Percentiles rank a stretch among this genome's conserved stretches.
These are phyloP conservation scores for Candoia aspera DNA, from an alignment of 2,113 vertebrate genomes.

Conservation along the genomic window DNA sequence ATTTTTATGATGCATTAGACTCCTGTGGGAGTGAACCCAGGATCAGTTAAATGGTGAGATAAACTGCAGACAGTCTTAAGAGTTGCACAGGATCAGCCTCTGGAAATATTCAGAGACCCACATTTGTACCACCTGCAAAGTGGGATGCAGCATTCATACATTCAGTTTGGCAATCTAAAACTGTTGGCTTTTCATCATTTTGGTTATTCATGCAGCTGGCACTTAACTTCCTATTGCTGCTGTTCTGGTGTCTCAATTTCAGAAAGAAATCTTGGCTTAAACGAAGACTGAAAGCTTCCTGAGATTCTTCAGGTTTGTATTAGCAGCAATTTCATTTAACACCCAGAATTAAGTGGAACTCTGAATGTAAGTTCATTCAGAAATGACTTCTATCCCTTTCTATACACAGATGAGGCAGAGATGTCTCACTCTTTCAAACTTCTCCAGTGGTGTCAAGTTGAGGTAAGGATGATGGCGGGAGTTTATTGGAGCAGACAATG, in stretches of 20 bases:
- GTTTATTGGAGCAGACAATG: background rate
- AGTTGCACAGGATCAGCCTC: background rate
- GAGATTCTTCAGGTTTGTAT: constrained; percentile 35
- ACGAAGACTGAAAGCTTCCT: constrained; percentile 45
- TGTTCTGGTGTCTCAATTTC: constrained; percentile 47
- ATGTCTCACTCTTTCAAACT: constrained; percentile 26
- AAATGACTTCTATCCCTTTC: constrained; percentile 26
- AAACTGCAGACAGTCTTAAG: background rate
- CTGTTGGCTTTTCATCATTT: constrained; percentile 44
- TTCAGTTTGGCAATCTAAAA: constrained; percentile 49
- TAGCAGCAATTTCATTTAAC: background rate
- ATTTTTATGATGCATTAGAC: background rate
- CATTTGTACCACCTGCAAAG: constrained; percentile 3
- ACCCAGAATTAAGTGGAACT: constrained; percentile 41
- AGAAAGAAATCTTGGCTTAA: constrained; percentile 60
- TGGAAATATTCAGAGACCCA: background rate
- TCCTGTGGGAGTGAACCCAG: background rate
- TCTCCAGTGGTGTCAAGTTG: background rate
- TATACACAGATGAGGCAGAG: constrained; percentile 21
- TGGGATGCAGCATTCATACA: constrained; percentile 51
- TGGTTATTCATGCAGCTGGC: constrained; percentile 60
- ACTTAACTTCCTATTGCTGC: constrained; percentile 62
- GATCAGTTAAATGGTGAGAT: no score
- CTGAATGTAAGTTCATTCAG: constrained; percentile 28
- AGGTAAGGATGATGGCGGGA: background rate